Evolutionary conservation across 2,888 invertebrate species (phyloP).

Genomic region (Xylota sylvarum): DNA sequence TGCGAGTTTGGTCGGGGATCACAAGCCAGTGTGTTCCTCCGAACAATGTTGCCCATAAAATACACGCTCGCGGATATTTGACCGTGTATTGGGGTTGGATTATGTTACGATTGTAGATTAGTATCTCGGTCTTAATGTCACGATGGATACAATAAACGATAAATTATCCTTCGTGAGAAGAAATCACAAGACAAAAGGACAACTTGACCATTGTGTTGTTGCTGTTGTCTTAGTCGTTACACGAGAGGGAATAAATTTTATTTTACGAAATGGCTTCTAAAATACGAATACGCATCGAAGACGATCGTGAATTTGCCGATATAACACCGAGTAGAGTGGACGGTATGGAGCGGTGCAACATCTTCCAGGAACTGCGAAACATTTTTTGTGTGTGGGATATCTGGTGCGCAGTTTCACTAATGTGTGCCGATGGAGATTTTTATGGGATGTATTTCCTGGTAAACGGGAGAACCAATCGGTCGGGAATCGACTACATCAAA

Average conservation of each 20-base stretch:
- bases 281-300: conserved; percentile 41
- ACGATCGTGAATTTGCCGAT: conserved; percentile 45
- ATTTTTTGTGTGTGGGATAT: conserved; percentile 48
- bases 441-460: conserved; percentile 58
- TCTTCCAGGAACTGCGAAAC: conserved; percentile 52
- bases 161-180: conserved; percentile 79
- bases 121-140: conserved; percentile 81
- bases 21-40: conserved; percentile 21
- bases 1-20: conserved; percentile 23
- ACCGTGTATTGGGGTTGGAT: conserved; percentile 2
- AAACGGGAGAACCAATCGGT: conserved; percentile 38
- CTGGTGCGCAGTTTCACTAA: conserved; percentile 30
- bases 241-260: conserved; percentile 57
- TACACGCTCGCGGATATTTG: conserved; percentile 24
- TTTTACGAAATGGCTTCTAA: conserved; percentile 47
- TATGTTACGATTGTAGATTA: conserved; percentile 59
- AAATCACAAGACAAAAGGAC: conserved; percentile 61
- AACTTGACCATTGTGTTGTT: conserved; percentile 64
- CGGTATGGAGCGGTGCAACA: conserved; percentile 15
- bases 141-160: conserved; percentile 80
- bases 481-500: conserved; percentile 49
- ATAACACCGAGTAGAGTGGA: conserved; percentile 9
- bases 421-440: conserved; percentile 36
- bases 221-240: conserved; percentile 42
- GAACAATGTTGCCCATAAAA: conserved; percentile 40